Percentiles rank a stretch among this genome's conserved stretches.
These are phyloP conservation scores for Lycocerus yunnanus DNA, from an alignment of 2,888 invertebrate genomes.

Conservation along the genomic window DNA sequence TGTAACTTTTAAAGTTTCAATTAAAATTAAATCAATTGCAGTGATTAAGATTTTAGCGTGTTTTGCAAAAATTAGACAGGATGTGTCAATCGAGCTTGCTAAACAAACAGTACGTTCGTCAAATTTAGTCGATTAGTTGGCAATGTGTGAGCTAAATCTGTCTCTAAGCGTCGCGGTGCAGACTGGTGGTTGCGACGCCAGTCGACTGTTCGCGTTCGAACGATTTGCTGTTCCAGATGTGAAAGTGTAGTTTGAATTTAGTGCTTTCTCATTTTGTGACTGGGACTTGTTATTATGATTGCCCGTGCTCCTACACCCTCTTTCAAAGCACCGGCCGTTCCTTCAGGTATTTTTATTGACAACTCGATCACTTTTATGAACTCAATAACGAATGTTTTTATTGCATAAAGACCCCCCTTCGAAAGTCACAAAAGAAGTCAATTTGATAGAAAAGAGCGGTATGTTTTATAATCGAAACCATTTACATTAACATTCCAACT, in stretches of 20 bases:
- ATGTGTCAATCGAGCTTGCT: constrained; percentile 23
- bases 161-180: constrained; percentile 42
- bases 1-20: not conserved
- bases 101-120: constrained; percentile 42
- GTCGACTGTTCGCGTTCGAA: constrained; percentile 27
- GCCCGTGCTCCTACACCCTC: constrained; percentile 63
- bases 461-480: not conserved
- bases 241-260: constrained; percentile 22
- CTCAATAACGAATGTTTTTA: not conserved
- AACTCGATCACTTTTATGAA: not conserved
- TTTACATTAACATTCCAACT: constrained; percentile 1
- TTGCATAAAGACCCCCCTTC: not conserved
- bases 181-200: constrained; percentile 41
- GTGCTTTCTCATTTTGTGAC: constrained; percentile 20
- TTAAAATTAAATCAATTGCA: not conserved
- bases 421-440: not conserved
- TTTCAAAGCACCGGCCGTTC: constrained; percentile 80
- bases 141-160: constrained; percentile 48
- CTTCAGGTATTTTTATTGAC: constrained; percentile 64
- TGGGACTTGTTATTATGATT: constrained; percentile 34
- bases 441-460: too few relatives aligned
- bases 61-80: constrained; percentile 18
- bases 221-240: constrained; percentile 25
- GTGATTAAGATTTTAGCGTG: not conserved
- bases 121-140: constrained; percentile 50